Base-by-base conservation (phyloP, 2,888 invertebrate species). In the Ectropis crepuscularia region DNA sequence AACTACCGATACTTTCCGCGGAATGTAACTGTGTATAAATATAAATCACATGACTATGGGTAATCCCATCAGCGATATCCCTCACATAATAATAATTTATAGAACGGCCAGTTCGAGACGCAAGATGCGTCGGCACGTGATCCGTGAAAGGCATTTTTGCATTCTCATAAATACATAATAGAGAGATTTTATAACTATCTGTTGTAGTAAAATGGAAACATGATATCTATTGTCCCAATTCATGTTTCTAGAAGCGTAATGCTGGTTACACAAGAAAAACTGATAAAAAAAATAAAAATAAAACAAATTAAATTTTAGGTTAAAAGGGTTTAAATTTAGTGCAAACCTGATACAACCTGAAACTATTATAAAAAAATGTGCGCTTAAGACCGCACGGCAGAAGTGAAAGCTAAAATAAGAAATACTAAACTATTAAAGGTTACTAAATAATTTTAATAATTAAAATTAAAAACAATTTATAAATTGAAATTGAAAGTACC, bases 111-210 rank as follows among this genome's bases (percentile, higher is more conserved):
- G 72, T 74, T 74, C 73, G 75, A 78, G 78, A 75, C 62, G 68
- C 69, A 61, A 50, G 65, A 63, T 68, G 38, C 39, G 60, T n/a
- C 47, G 69, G 70, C 82, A 79, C 79, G 83, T 81, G 83, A 83
- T 74, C 66, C 72, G 85, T 78, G 83, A 85, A 84, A 85, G 83
- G 78, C 72, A 69, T 72, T 74, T 79, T 70, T 75, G 74, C 69
- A 78, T 76, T 57, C 49, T 54, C 51, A 57, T 62, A 57, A 62
- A 62, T 62, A 75, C 76, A 77, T 79, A 81, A 76, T 65, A 74
- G 78, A 76, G 78, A 82, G 82, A 83, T 80, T 77, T 78, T 61
- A 61, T 71, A 60, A 69, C 64, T 58, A 67, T 70, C 70, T 72
- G 48, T 59, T 72, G 68, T 61, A 51, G 51, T 57, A 43, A 58